Conservation (phyloP, 2,113 vertebrate genomes). For the Anguilla japonica region DNA sequence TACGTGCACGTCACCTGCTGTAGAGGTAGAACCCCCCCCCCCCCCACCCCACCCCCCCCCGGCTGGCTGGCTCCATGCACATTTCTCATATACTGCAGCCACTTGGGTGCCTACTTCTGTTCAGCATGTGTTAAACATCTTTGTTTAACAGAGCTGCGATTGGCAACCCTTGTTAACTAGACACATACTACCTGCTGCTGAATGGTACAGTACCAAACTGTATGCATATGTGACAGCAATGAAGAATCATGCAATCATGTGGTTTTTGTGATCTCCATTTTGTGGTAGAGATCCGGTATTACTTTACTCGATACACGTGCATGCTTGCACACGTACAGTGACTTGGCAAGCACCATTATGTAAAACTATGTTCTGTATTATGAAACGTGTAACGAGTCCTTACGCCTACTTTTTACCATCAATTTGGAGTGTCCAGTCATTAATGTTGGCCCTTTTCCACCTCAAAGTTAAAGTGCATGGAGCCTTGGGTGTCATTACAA, state of each 20-base stretch:
- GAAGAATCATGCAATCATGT: not conserved
- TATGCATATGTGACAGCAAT: not conserved
- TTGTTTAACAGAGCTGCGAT: not conserved
- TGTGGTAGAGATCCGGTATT: not conserved
- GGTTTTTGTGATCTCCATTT: not conserved
- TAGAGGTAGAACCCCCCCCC: not conserved
- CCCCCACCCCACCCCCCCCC: no score
- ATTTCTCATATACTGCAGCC: not conserved
- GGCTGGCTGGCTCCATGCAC: not conserved
- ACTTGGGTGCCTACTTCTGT: not conserved
- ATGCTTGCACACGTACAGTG: no score
- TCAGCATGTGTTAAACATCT: not conserved
- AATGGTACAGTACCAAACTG: no score
- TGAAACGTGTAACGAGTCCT: not conserved
- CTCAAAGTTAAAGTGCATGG: not conserved
- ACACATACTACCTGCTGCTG: no score
- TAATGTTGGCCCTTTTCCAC: not conserved
- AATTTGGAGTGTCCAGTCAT: not conserved
- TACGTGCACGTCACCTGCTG: not conserved
- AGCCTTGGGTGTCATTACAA: not conserved
- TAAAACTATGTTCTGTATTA: no score
- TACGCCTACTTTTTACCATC: not conserved
- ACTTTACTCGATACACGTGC: not conserved
- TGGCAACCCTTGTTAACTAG: not conserved
- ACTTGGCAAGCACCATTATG: no score